phyloP scores from a whole-genome alignment of 2,888 invertebrate genomes.

The Callosobruchus maculatus region DNA sequence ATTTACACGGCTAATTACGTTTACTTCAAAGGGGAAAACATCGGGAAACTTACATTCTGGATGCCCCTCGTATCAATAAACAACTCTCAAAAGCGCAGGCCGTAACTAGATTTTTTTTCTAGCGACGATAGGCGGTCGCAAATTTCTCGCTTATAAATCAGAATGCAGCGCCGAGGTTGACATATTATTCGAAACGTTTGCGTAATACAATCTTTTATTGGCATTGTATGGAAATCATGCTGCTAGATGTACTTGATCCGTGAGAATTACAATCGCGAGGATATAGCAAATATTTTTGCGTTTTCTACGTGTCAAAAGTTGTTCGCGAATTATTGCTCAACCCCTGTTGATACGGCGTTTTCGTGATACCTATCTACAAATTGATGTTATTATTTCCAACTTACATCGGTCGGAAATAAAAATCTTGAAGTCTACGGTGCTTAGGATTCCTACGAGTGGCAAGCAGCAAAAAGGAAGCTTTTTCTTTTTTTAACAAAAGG shows the following conservation, averaged over 20 bases:
- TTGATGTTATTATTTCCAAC: too few species aligned
- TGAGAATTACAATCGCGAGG: neutral
- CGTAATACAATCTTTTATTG: neutral
- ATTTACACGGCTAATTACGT: too few species aligned
- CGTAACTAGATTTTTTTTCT: too few species aligned
- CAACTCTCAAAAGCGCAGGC: too few species aligned
- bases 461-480: too few species aligned
- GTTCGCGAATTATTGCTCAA: neutral
- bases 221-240: neutral
- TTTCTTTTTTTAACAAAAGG: too few species aligned
- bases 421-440: too few species aligned
- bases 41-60: too few species aligned
- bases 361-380: neutral
- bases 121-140: neutral
- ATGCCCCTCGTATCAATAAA: too few species aligned
- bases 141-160: neutral
- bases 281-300: neutral
- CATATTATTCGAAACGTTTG: neutral
- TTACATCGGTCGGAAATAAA: too few species aligned
- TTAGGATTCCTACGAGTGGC: too few species aligned
- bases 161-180: neutral
- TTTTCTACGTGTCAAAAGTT: neutral
- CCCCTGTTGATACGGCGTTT: neutral
- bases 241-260: neutral
- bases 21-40: too few species aligned